Evolutionary conservation across 23 tunicate genomes (phyloP).

Genomic region (Trididemnum clinides): DNA sequence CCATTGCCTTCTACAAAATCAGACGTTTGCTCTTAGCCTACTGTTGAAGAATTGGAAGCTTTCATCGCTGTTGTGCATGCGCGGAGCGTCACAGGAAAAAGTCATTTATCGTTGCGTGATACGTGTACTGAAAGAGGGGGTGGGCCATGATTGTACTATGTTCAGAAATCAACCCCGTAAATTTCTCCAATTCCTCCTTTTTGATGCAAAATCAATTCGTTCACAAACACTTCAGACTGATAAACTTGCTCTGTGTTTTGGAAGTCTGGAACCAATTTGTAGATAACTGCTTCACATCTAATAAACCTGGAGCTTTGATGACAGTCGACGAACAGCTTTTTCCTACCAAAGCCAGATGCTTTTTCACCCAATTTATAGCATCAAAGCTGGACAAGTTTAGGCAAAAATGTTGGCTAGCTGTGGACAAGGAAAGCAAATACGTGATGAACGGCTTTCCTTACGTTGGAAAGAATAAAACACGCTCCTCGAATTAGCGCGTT

Average conservation of each 20-base stretch:
- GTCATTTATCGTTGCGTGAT: constrained; percentile 20
- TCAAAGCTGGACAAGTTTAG: constrained; percentile 15
- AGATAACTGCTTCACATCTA: constrained; percentile 6
- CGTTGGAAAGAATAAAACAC: background rate
- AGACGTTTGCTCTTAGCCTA: constrained; percentile 29
- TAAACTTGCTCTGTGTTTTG: constrained; percentile 11
- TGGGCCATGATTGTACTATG: constrained; percentile 16
- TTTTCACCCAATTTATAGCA: constrained; percentile 26
- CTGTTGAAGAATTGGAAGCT: constrained; percentile 20
- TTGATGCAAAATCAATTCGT: constrained; percentile 35
- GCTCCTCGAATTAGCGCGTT: constrained; percentile 8
- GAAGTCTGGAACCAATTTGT: constrained; percentile 23
- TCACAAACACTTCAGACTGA: constrained; percentile 39
- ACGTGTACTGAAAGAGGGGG: constrained; percentile 39
- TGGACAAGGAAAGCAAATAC: constrained; percentile 30
- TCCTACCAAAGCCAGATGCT: constrained; percentile 29
- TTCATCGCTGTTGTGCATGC: constrained; percentile 32
- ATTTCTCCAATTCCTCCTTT: constrained; percentile 19
- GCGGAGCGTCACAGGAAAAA: constrained; percentile 25
- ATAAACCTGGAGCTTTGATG: constrained; percentile 38
- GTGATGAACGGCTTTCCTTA: constrained; percentile 27
- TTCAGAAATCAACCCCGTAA: constrained; percentile 26
- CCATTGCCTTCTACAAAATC: constrained; percentile 19
- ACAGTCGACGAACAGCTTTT: constrained; percentile 32
- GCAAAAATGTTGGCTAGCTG: constrained; percentile 24